phyloP scores from a whole-genome alignment of 2,113 vertebrate species.

The Centropus bengalensis region DNA sequence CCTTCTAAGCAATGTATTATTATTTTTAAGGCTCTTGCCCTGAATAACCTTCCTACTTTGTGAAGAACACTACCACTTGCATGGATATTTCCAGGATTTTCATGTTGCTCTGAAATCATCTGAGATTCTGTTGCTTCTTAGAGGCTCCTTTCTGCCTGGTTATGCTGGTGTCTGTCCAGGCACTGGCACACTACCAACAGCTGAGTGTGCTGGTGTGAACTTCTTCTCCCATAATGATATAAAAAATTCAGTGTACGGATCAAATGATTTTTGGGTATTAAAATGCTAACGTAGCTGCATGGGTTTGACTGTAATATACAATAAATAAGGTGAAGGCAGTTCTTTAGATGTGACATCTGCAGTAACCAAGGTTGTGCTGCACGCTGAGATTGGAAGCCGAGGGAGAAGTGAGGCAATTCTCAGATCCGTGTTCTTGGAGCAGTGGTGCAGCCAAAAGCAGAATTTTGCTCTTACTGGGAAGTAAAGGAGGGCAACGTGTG shows the following conservation, averaged over 20 bases:
- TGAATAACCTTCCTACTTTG: background rate
- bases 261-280: background rate
- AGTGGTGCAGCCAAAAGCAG: background rate
- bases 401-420: background rate
- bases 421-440: background rate
- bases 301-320: background rate
- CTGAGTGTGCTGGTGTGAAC: background rate
- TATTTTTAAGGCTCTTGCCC: background rate
- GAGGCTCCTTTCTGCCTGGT: background rate
- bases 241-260: background rate
- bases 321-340: background rate
- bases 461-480: background rate
- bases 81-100: slow-evolving; percentile 21
- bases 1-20: background rate
- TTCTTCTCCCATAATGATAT: background rate
- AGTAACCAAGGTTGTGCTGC: background rate
- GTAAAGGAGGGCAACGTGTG: background rate
- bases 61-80: background rate
- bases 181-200: background rate
- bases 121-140: background rate
- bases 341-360: background rate
- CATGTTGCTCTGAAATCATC: background rate
- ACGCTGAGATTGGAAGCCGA: background rate
- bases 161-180: background rate
- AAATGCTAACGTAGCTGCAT: background rate